Conservation (phyloP, 2,113 vertebrate species). For the Sinocyclocheilus rhinocerous region DNA sequence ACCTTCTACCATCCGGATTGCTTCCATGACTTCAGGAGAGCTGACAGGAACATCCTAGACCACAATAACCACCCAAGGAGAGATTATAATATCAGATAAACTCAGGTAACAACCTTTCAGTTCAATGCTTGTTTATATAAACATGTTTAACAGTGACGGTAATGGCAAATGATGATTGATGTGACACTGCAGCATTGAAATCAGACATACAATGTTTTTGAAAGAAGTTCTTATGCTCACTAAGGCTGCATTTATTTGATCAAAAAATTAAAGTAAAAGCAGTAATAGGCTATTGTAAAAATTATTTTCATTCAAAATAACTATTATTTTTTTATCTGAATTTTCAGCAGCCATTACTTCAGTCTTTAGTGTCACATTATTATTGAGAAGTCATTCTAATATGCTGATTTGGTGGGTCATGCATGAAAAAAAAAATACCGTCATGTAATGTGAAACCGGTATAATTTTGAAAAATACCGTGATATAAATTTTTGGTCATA, state of each 20-base stretch:
- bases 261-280: background rate
- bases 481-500: too few relatives aligned
- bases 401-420: too few relatives aligned
- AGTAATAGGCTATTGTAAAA: background rate
- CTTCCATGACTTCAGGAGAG: slow-evolving; percentile 86
- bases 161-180: background rate
- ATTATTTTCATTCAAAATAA: too few relatives aligned
- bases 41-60: slow-evolving; percentile 86
- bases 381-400: background rate
- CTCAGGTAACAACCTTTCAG: background rate
- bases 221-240: background rate
- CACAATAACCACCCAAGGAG: slow-evolving; percentile 32
- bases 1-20: slow-evolving; percentile 68
- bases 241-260: background rate
- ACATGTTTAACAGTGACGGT: background rate
- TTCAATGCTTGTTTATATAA: background rate
- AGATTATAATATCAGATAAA: background rate
- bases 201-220: background rate
- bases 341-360: background rate
- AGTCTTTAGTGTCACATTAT: background rate
- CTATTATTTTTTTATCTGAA: too few relatives aligned
- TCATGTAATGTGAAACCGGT: too few relatives aligned
- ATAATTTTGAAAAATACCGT: too few relatives aligned
- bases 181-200: background rate
- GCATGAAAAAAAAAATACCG: too few relatives aligned